A percentile compares a stretch with the other conserved stretches of the same genome.
phyloP scores from a whole-genome alignment of 2,888 invertebrate genomes.

The Tillus elongatus region DNA sequence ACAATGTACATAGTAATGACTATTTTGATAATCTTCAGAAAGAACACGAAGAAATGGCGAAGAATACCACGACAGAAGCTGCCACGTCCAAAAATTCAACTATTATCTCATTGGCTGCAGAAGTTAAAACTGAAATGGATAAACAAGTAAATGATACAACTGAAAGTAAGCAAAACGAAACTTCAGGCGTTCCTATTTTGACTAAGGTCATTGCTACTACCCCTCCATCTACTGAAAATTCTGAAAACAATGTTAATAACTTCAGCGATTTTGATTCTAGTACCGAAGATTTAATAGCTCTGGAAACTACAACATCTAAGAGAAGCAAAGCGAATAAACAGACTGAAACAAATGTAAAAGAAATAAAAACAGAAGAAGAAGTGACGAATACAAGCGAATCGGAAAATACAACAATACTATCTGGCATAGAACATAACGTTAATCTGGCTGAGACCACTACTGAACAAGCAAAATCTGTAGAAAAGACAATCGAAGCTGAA shows the following conservation, averaged over 20 bases:
- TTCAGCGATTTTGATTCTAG: conserved; percentile 27
- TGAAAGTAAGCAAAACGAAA: conserved; percentile 10
- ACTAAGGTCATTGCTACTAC: too few relatives aligned
- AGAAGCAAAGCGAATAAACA: conserved; percentile 15
- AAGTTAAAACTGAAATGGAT: not conserved
- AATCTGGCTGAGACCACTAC: too few relatives aligned
- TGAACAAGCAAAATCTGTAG: too few relatives aligned
- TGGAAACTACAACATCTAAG: conserved; percentile 37
- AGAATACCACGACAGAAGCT: conserved; percentile 11
- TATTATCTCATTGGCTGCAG: not conserved
- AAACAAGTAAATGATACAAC: too few relatives aligned
- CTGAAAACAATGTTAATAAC: too few relatives aligned
- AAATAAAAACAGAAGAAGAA: too few relatives aligned
- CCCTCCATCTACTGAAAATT: too few relatives aligned
- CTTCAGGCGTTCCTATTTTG: too few relatives aligned
- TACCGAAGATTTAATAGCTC: conserved; percentile 37
- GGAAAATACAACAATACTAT: not conserved
- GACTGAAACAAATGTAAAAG: conserved; percentile 2
- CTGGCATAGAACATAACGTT: not conserved
- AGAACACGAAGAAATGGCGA: conserved; percentile 5
- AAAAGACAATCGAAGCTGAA: conserved; percentile 28
- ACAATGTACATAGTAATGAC: conserved; percentile 35
- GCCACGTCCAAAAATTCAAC: conserved; percentile 11
- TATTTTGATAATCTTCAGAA: conserved; percentile 25
- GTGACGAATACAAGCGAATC: conserved; percentile 2